A percentile compares a stretch with the other conserved stretches of the same genome.
Conservation (phyloP, 2,113 vertebrate species). For the Hemiscyllium ocellatum region DNA sequence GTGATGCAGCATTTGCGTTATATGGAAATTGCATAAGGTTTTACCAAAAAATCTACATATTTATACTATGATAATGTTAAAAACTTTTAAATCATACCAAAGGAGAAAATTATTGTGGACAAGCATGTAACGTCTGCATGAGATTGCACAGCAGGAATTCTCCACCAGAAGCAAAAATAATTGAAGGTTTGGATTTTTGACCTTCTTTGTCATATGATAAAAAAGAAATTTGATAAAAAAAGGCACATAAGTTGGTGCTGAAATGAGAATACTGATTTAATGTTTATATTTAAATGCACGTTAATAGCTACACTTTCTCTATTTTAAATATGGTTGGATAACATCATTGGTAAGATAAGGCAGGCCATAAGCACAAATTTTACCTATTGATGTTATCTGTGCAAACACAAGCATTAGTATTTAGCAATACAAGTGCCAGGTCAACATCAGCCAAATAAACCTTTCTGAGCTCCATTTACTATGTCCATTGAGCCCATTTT, state of each 20-base stretch:
- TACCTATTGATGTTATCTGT: no score
- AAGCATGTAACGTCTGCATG: not conserved
- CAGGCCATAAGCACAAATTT: no score
- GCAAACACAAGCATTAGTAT: no score
- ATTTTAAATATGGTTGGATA: no score
- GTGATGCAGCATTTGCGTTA: no score
- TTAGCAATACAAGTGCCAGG: no score
- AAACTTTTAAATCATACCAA: not conserved
- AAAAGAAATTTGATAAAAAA: not conserved
- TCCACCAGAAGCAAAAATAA: not conserved
- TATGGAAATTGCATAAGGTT: not conserved
- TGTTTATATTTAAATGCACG: no score
- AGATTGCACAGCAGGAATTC: not conserved
- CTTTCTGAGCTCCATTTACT: no score
- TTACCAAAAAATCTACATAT: constrained; percentile 12
- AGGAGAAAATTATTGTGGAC: not conserved
- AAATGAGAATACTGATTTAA: no score
- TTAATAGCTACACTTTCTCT: not conserved
- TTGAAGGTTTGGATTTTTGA: not conserved
- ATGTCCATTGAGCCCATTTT: no score
- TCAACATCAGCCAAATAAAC: no score
- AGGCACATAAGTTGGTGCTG: not conserved
- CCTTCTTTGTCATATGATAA: not conserved
- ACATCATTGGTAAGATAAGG: no score
- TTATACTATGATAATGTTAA: not conserved